These are phyloP conservation scores for Cheilosia soror DNA, from an alignment of 2,888 invertebrate genomes.

Conservation along the genomic window DNA sequence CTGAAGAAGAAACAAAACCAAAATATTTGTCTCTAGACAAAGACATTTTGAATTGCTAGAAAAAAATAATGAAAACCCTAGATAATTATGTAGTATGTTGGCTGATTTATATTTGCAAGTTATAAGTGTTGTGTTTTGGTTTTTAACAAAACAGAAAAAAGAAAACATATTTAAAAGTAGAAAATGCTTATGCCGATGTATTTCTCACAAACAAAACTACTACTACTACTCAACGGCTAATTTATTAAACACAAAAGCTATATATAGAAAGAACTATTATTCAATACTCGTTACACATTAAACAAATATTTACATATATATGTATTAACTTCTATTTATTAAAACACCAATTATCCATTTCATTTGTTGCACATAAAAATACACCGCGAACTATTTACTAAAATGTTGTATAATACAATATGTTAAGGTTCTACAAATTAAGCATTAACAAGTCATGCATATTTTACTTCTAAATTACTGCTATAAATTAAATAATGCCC, in stretches of 20 bases:
- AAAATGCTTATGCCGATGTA: constrained; percentile 56
- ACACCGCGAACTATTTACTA: constrained; percentile 47
- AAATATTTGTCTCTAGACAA: background rate
- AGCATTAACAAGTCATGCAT: constrained; percentile 14
- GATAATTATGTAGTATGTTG: constrained; percentile 68
- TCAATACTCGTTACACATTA: constrained; percentile 63
- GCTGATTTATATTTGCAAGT: constrained; percentile 52
- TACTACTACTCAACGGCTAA: constrained; percentile 60
- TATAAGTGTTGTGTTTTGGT: constrained; percentile 56
- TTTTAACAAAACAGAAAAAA: constrained; percentile 24
- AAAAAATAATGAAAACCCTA: constrained; percentile 31
- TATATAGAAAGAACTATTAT: constrained; percentile 30
- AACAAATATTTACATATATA: constrained; percentile 19
- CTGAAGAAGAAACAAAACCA: constrained; percentile 10
- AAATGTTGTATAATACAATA: constrained; percentile 61
- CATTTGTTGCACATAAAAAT: constrained; percentile 62
- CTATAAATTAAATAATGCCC: constrained; percentile 1
- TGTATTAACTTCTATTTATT: constrained; percentile 29
- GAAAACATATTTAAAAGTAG: constrained; percentile 27
- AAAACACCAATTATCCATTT: constrained; percentile 48
- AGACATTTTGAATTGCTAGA: constrained; percentile 15
- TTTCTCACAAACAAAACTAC: constrained; percentile 25
- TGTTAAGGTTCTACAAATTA: constrained; percentile 37
- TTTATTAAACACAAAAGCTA: constrained; percentile 60
- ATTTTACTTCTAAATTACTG: background rate